Conservation (phyloP, 37 sponge, comb jelly and placozoan species). For the Bolinopsis microptera region DNA sequence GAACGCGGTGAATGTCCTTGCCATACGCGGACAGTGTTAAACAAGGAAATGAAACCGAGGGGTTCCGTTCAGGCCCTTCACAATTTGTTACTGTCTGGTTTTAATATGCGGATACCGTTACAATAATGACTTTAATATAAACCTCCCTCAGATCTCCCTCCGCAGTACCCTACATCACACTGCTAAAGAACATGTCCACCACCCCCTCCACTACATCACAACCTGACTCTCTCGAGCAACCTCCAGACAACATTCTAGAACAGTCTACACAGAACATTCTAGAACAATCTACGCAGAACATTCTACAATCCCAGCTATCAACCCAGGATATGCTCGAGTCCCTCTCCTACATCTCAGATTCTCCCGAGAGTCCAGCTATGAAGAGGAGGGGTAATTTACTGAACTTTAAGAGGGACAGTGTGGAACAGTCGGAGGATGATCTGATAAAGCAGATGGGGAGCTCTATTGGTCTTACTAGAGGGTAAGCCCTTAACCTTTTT, state of each 20-base stretch:
- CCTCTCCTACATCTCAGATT: neutral
- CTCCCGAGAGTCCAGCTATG: neutral
- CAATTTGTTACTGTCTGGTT: too few species aligned
- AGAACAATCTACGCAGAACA: neutral
- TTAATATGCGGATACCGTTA: too few species aligned
- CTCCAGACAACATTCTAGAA: neutral
- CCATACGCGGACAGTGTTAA: too few species aligned
- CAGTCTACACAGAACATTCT: neutral
- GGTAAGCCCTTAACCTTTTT: too few species aligned
- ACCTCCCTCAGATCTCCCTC: neutral
- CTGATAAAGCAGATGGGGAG: neutral
- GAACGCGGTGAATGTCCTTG: too few species aligned
- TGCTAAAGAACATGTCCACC: neutral
- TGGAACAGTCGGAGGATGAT: neutral
- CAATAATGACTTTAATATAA: too few species aligned
- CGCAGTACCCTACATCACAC: neutral
- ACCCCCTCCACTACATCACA: too few species aligned
- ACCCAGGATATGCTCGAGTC: neutral
- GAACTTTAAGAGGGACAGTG: neutral
- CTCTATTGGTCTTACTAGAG: neutral
- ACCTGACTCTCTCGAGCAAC: too few species aligned
- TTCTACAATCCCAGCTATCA: neutral
- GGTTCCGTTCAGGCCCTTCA: too few species aligned
- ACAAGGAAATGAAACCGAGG: too few species aligned
- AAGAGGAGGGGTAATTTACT: neutral